Base-by-base conservation (phyloP, 2,113 vertebrate genomes). In the Diadophis punctatus region DNA sequence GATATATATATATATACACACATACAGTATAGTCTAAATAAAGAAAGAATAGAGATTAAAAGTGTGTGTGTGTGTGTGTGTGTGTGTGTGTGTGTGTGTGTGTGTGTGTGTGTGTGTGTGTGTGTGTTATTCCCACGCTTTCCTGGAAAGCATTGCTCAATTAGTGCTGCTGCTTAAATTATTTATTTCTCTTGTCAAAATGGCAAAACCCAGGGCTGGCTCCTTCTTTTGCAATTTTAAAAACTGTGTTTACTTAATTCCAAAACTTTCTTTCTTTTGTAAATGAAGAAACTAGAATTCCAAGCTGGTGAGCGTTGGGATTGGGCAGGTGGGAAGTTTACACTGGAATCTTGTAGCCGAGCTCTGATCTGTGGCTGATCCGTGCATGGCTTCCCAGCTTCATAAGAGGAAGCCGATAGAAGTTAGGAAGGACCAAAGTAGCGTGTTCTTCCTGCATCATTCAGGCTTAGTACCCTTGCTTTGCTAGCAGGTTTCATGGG, bases 1-100 rank as follows among this genome's bases (percentile, higher is more conserved):
- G 96, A 97, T 97, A 98, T 98, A 98, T 98, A 49, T 52, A 98
- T 98, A 98, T 98, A 97, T 95, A n/a, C n/a, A n/a, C n/a, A n/a
- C n/a, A n/a, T n/a, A n/a, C n/a, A n/a, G n/a, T n/a, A n/a, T n/a
- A n/a, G n/a, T 60, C 6, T 49, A 74, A 88, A 92, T 88, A 91
- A 51, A 80, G 34, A 91, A 86, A 51, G 8, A 51, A 80, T 14
- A 30, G 14, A 49, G 43, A 25, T n/a, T 6, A 93, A 94, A 63
- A 90, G 92, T 92, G 97, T 97, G 96, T 97, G 52, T 46, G 25
- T 51, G 8, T 8, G 5, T 74, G 60, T 23, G 8, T 34, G 95
- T n/a, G 95, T 96, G 20, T 5, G 39, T 63, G 86, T 95, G 96
- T 97, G 96, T 97, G 92, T 93, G 97, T 97, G 96, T 97, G 52